Conservation (phyloP, 2,797 vertebrate species). For the Macroramphosus scolopax region DNA sequence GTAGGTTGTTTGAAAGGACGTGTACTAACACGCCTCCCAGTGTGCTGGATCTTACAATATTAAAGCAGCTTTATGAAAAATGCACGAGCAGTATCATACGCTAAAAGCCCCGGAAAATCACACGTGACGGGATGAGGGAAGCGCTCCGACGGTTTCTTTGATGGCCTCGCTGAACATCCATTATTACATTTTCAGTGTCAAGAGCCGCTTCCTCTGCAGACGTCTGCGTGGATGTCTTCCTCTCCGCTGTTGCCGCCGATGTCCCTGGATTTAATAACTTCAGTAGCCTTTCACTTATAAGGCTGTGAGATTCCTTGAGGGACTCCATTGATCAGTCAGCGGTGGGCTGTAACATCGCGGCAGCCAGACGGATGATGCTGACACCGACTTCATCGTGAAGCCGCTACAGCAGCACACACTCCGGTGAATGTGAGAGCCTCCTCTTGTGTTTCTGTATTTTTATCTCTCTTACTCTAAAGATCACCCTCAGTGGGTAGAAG, state of each 20-base stretch:
- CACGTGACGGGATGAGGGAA: slow-evolving; percentile 28
- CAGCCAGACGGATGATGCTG: slow-evolving; percentile 73
- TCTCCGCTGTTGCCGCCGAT: slow-evolving; percentile 24
- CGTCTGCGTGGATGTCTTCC: slow-evolving; percentile 26
- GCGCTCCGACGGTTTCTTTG: slow-evolving; percentile 19
- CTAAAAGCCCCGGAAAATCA: slow-evolving; percentile 16
- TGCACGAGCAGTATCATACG: neutral
- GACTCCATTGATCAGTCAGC: slow-evolving; percentile 74
- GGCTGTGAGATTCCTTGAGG: slow-evolving; percentile 70
- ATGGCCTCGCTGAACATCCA: slow-evolving; percentile 39
- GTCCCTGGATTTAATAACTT: slow-evolving; percentile 74
- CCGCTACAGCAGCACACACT: slow-evolving; percentile 53
- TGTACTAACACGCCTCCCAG: neutral
- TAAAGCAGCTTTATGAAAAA: slow-evolving; percentile 25
- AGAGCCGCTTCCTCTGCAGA: slow-evolving; percentile 34
- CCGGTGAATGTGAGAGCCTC: slow-evolving; percentile 29
- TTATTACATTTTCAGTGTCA: slow-evolving; percentile 48
- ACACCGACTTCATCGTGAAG: slow-evolving; percentile 69
- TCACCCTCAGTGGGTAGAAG: slow-evolving; percentile 24
- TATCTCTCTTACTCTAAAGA: slow-evolving; percentile 35
- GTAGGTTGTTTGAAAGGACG: neutral
- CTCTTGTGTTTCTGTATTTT: slow-evolving; percentile 64
- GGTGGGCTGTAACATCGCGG: slow-evolving; percentile 55
- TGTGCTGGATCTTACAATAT: neutral
- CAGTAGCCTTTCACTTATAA: slow-evolving; percentile 71